Conservation (phyloP, 2,113 vertebrate genomes). For the Acanthisitta chloris region DNA sequence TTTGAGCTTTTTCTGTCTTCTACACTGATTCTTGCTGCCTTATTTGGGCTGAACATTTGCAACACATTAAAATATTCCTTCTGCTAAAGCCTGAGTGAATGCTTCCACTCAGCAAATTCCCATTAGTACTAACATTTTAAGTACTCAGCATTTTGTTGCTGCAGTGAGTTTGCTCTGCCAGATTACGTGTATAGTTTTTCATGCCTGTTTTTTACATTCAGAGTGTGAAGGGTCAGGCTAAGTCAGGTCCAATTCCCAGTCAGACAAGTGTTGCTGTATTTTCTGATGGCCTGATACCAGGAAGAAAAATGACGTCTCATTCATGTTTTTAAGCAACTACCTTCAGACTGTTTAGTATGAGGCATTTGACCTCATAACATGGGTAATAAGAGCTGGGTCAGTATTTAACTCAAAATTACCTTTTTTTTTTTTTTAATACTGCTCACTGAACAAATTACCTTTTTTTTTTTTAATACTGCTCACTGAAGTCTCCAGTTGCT, state of each 20-base stretch:
- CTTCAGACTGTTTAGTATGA: background rate
- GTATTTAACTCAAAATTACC: background rate
- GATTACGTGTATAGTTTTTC: background rate
- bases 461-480: background rate
- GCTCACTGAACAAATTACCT: background rate
- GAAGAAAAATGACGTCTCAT: background rate
- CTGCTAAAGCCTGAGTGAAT: background rate
- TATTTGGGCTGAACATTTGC: background rate
- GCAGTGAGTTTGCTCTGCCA: background rate
- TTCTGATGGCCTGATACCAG: background rate
- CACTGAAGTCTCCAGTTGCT: background rate
- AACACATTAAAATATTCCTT: background rate
- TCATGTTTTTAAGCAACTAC: background rate
- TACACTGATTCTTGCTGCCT: background rate
- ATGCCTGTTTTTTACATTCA: background rate
- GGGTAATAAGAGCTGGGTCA: background rate
- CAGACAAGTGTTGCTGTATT: background rate
- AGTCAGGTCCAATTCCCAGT: rapidly evolving
- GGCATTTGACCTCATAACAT: background rate
- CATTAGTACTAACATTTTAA: background rate
- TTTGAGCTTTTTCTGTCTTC: background rate
- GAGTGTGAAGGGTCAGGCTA: background rate
- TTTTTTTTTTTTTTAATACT: background rate
- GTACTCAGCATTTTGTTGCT: background rate
- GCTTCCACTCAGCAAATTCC: background rate